Conservation (phyloP, 2,888 invertebrate species). For the Standfussiana lucernea region DNA sequence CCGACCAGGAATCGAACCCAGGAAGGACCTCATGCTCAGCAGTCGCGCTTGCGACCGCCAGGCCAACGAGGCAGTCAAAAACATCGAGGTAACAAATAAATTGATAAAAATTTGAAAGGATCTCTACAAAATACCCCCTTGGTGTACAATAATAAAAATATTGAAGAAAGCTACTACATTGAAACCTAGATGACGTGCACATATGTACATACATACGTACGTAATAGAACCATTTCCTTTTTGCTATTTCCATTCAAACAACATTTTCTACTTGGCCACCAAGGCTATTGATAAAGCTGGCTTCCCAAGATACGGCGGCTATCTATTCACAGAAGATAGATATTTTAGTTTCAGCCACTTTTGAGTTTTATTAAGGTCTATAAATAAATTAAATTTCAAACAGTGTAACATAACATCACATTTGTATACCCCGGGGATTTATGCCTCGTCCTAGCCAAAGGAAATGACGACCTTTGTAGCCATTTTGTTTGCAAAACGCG, state of each 20-base stretch:
- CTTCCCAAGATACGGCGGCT: too few relatives aligned
- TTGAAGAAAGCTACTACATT: neutral
- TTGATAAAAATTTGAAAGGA: neutral
- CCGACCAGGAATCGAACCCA: too few relatives aligned
- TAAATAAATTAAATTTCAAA: neutral
- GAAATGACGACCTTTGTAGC: too few relatives aligned
- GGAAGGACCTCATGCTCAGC: too few relatives aligned
- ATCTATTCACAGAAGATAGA: too few relatives aligned
- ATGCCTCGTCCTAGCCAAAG: too few relatives aligned
- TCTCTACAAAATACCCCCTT: neutral
- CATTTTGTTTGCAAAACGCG: too few relatives aligned
- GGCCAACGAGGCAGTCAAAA: too few relatives aligned
- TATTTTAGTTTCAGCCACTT: neutral
- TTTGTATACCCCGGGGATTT: too few relatives aligned
- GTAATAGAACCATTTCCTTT: neutral
- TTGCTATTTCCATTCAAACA: neutral
- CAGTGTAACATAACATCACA: too few relatives aligned
- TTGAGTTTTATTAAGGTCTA: neutral
- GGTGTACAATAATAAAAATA: neutral
- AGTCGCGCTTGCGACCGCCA: too few relatives aligned
- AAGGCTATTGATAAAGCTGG: neutral
- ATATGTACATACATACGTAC: neutral
- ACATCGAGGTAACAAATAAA: too few relatives aligned
- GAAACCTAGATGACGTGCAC: neutral
- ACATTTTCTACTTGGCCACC: neutral